Evolutionary conservation across 2,113 vertebrate genomes (phyloP).

Genomic region (Uria lomvia): DNA sequence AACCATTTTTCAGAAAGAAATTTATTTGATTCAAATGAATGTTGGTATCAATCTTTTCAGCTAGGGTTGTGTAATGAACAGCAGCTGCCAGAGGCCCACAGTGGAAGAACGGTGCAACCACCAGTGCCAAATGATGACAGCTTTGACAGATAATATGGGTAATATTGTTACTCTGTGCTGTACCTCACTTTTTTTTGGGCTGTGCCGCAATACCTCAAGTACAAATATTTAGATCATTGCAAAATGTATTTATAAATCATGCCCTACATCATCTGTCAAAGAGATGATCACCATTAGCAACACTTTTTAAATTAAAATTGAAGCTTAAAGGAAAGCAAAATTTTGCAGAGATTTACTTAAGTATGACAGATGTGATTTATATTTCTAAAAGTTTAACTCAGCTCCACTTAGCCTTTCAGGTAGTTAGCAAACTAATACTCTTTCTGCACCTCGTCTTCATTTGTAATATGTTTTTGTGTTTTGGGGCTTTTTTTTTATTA

Average conservation of each 20-base stretch:
- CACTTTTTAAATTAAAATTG: conserved; percentile 38
- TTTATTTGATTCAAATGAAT: neutral
- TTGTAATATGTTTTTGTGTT: neutral
- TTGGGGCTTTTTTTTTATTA: neutral
- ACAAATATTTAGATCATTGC: neutral
- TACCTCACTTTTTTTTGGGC: neutral
- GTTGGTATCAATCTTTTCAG: neutral
- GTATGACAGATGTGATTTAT: conserved; percentile 47
- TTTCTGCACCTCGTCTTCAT: neutral
- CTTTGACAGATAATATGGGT: neutral
- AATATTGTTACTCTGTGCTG: neutral
- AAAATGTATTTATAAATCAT: neutral
- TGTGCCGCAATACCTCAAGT: neutral
- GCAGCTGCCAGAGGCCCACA: neutral
- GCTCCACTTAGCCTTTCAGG: neutral
- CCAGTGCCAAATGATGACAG: neutral
- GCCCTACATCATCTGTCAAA: neutral
- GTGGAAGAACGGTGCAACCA: neutral
- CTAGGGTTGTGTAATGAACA: neutral
- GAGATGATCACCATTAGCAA: neutral
- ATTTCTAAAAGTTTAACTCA: conserved; percentile 30
- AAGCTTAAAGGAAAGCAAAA: conserved; percentile 21
- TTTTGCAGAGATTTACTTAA: conserved; percentile 12
- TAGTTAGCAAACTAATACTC: neutral
- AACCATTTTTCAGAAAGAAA: neutral